phyloP scores from a whole-genome alignment of 2,797 vertebrate genomes.

The Phalanger gymnotis region DNA sequence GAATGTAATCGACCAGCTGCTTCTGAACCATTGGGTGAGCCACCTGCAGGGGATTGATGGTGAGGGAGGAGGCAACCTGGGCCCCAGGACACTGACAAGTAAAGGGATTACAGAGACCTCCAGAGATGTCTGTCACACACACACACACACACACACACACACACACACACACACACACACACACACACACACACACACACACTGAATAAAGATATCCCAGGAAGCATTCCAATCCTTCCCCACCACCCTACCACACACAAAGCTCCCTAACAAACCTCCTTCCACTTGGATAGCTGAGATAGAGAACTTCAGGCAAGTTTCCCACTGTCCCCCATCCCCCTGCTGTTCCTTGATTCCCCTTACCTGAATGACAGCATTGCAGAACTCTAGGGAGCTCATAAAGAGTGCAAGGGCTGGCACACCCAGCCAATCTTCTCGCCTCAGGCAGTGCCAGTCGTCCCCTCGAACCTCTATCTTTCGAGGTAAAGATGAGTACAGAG shows the following conservation, averaged over 20 bases:
- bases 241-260: background rate
- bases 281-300: slow-evolving; percentile 24
- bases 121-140: background rate
- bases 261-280: background rate
- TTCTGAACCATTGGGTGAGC: slow-evolving; percentile 94
- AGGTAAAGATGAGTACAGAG: slow-evolving; percentile 97
- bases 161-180: background rate
- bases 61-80: background rate
- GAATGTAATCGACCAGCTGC: slow-evolving; percentile 96
- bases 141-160: background rate
- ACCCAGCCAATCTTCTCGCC: slow-evolving; percentile 95
- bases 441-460: slow-evolving; percentile 96
- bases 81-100: background rate
- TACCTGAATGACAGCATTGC: slow-evolving; percentile 96
- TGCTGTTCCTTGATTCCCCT: slow-evolving; percentile 45
- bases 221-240: background rate
- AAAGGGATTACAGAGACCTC: background rate
- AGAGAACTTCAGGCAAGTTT: slow-evolving; percentile 30
- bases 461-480: slow-evolving; percentile 96
- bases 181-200: background rate
- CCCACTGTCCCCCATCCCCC: slow-evolving; percentile 5
- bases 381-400: slow-evolving; percentile 98
- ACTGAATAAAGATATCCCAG: background rate
- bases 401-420: slow-evolving; percentile 95
- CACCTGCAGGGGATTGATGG: slow-evolving; percentile 80